Base-by-base conservation (phyloP, 2,888 invertebrate species). In the Xanthorhoe designata region DNA sequence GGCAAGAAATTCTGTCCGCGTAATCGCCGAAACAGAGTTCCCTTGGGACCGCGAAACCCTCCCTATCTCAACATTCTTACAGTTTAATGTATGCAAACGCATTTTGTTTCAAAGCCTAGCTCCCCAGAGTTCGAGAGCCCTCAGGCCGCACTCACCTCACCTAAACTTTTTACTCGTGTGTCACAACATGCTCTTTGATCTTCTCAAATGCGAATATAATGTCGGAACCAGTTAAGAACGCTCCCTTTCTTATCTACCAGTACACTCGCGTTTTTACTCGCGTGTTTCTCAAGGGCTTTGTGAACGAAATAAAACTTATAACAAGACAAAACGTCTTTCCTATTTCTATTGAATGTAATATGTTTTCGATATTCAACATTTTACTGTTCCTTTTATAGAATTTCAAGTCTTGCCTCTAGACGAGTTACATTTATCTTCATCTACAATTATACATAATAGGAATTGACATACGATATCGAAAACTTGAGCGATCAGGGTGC, bases 21-120 rank as follows among this genome's bases (percentile, higher is more conserved):
- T 92, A 92, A 93, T 93, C 91, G 92, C 88, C 91, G 84, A 92
- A 92, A 92, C 91, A 92, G 86, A 82, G 83, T 85, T 83, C 92
- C 88, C 86, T 60, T 71, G 88, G 82, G 90, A 87, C 83, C 84
- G 55, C 51, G 82, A 82, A 86, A 87, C 89, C 86, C 88, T 86
- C 89, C 87, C 89, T 91, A 91, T 92, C 91, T 92, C 84, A 83
- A 92, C 92, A 92, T 92, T 92, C 93, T 92, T 91, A 91, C 86
- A 91, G 88, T 92, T 93, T 92, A 92, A 93, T 92, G 89, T 93
- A 93, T 93, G 93, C 92, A 93, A 93, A 93, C 92, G 92, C 92
- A 93, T 92, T 93, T 93, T 93, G 92, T 93, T 92, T 91, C 92
- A 91, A 92, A 93, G 92, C 90, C 87, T 88, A 80, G 87, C 86